Evolutionary conservation across 2,888 invertebrate species (phyloP).

Genomic region (Ephialtes manifestator): DNA sequence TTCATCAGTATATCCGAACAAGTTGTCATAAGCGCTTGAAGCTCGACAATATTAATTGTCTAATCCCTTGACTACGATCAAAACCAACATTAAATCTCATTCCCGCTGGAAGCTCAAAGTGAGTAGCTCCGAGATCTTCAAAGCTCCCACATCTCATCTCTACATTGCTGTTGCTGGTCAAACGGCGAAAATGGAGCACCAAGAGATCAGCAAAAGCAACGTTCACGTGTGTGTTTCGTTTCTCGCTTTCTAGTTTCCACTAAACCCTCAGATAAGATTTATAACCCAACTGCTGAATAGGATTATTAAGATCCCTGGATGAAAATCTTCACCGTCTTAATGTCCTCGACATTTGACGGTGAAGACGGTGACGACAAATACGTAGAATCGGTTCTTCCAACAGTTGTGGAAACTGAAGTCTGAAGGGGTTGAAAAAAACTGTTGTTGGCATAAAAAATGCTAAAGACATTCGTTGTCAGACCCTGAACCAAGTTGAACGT

Average conservation of each 20-base stretch:
- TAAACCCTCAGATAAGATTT: conserved; percentile 60
- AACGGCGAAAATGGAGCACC: conserved; percentile 60
- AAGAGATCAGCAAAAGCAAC: conserved; percentile 28
- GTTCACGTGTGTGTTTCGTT: not conserved
- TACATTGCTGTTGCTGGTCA: conserved; percentile 53
- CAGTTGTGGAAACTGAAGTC: too few species aligned
- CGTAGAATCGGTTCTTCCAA: conserved; percentile 17
- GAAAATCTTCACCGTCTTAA: conserved; percentile 31
- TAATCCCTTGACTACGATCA: conserved; percentile 29
- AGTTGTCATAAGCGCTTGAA: conserved; percentile 62
- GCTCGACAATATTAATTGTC: conserved; percentile 40
- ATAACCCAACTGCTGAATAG: conserved; percentile 49
- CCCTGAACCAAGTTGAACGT: conserved; percentile 1
- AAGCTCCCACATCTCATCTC: conserved; percentile 42
- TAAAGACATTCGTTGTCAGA: conserved; percentile 70
- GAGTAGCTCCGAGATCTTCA: conserved; percentile 53
- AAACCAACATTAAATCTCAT: conserved; percentile 35
- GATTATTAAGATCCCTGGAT: conserved; percentile 61
- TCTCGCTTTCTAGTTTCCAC: conserved; percentile 32
- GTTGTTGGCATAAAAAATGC: conserved; percentile 71
- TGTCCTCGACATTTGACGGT: conserved; percentile 13
- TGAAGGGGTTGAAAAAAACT: conserved; percentile 63
- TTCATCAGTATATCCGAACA: conserved; percentile 33
- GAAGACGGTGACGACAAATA: too few species aligned
- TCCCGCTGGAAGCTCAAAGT: conserved; percentile 36